phyloP scores from a whole-genome alignment of 2,797 vertebrate species.

The Myotis planiceps region DNA sequence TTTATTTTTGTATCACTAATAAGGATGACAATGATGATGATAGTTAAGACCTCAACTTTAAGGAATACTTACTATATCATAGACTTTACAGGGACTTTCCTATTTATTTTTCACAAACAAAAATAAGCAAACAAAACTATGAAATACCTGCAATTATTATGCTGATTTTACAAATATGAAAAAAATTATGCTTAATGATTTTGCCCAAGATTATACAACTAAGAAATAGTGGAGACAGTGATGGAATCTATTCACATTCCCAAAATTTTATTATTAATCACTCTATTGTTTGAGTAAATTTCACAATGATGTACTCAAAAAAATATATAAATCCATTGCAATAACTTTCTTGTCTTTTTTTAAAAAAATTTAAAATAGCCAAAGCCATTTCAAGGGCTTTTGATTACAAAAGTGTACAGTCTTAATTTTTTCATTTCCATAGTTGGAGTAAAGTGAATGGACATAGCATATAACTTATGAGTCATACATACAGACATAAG shows the following conservation, averaged over 20 bases:
- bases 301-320: neutral
- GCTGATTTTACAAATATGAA: neutral
- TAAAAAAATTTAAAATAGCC: neutral
- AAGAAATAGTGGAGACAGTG: neutral
- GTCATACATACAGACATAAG: neutral
- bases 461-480: neutral
- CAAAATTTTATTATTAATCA: neutral
- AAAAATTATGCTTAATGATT: neutral
- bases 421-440: slow-evolving; percentile 25
- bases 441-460: neutral
- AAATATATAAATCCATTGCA: neutral
- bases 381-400: neutral
- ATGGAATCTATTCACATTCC: neutral
- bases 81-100: neutral
- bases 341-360: neutral
- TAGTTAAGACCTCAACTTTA: neutral
- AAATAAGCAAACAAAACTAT: neutral
- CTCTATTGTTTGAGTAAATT: neutral
- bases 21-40: neutral
- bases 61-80: neutral
- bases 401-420: neutral
- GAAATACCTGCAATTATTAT: neutral
- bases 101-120: neutral
- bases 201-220: neutral
- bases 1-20: neutral